Conservation (phyloP, 2,113 vertebrate genomes). For the Toxotes jaculatrix region DNA sequence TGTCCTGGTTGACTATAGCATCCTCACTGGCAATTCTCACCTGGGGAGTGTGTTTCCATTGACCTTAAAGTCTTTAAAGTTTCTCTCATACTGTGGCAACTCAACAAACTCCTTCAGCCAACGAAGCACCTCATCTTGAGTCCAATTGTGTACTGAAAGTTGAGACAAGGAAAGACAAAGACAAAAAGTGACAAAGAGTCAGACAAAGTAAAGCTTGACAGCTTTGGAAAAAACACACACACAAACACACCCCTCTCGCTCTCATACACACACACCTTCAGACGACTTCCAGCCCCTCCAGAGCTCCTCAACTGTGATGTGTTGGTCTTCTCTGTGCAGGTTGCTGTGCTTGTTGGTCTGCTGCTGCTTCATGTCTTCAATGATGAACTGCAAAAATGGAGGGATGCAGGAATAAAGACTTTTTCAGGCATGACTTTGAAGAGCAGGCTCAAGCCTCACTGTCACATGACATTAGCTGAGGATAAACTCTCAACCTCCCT, state of each 20-base stretch:
- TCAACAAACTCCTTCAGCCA: conserved; percentile 93
- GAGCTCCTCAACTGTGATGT: conserved; percentile 96
- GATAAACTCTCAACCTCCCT: background rate
- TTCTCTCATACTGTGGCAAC: conserved; percentile 95
- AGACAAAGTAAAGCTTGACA: background rate
- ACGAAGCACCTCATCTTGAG: conserved; percentile 80
- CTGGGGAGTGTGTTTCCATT: conserved; percentile 96
- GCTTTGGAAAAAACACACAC: background rate
- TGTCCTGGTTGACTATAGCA: background rate
- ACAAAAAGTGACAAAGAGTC: background rate
- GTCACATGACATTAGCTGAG: background rate
- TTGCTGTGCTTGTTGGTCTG: conserved; percentile 93
- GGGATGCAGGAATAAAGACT: background rate
- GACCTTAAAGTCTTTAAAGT: conserved; percentile 93
- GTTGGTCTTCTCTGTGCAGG: conserved; percentile 95
- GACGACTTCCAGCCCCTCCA: conserved; percentile 97
- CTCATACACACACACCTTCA: conserved; percentile 85
- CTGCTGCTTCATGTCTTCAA: conserved; percentile 97
- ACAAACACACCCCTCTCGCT: conserved; percentile 32
- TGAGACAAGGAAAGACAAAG: background rate
- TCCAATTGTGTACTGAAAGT: conserved; percentile 84
- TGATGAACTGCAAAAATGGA: conserved; percentile 86
- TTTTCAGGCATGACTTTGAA: background rate
- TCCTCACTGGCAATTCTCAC: conserved; percentile 75
- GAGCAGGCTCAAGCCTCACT: background rate